Evolutionary conservation across 2,888 invertebrate genomes (phyloP), one percentile per base, ranked within the genome.

Genomic region (Nipponacmea schrenckii): DNA sequence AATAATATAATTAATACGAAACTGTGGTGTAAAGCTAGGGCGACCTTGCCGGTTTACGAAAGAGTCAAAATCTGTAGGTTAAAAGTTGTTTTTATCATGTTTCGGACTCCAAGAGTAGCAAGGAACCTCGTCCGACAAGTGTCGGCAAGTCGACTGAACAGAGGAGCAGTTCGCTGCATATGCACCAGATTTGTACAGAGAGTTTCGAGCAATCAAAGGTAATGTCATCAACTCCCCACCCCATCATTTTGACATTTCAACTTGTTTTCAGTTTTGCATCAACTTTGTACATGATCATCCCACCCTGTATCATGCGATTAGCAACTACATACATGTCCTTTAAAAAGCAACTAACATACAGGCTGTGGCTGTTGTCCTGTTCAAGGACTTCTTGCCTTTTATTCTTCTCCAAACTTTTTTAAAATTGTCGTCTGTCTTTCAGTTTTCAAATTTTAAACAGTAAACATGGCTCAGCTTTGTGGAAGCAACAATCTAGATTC

Each of bases 31-130:
- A 73, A 73, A 67, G 75, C 72, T 73, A 72, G 63, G 69, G 46
- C 70, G 74, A 74, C 74, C 74, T 74, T 79, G 76, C 75, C 77
- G 79, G 78, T 74, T 72, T 74, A 46, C 46, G 74, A 72, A 68
- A 77, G 72, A 62, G 73, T 50, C 63, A 24, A 69, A 56, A 56
- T 56, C 24, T 56, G 10, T 20, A 24, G 56, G 24, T 56, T 56
- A 20, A 24, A 56, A 24, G 56, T 56, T 56, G 56, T 56, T 56
- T 56, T 27, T 72, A 76, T 66, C 45, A 80, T 80, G 79, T 78
- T 79, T 78, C 80, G 79, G 50, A 74, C 80, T 44, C 72, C 75
- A 8, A 70, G 70, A 46, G 70, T 73, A 50, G 74, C 75, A 12
- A 75, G 78, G 17, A 73, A 76, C 65, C 70, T 79, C 2, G 66